These are phyloP conservation scores for Prinia subflava DNA, from an alignment of 2,113 vertebrate species.

Conservation along the genomic window DNA sequence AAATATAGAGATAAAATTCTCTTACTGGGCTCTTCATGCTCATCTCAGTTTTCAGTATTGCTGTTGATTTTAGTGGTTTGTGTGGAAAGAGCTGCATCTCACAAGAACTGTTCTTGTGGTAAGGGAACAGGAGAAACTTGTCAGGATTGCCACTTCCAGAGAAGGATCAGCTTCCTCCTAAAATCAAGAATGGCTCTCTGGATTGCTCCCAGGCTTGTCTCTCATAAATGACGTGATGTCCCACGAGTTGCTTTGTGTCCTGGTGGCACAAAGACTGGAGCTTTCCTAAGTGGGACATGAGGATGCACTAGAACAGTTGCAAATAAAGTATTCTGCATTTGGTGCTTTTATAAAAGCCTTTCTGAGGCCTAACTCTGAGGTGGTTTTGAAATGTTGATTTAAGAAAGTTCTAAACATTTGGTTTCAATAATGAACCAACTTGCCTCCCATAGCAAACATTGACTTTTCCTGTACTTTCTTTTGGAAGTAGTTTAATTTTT, in stretches of 20 bases:
- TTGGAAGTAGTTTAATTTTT: not conserved
- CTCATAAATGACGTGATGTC: rapidly evolving
- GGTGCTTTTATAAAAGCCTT: not conserved
- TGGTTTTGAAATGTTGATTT: not conserved
- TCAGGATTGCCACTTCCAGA: not conserved
- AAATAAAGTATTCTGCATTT: not conserved
- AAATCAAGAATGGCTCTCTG: not conserved
- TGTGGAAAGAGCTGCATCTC: not conserved
- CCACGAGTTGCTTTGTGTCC: not conserved
- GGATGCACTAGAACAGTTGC: not conserved
- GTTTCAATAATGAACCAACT: not conserved
- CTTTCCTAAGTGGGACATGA: not conserved
- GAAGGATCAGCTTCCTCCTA: not conserved
- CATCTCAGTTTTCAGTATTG: not conserved
- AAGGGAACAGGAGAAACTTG: not conserved
- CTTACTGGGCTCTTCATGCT: not conserved
- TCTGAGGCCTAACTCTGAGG: not conserved
- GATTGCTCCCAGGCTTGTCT: not conserved
- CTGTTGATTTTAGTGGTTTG: not conserved
- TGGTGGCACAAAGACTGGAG: not conserved
- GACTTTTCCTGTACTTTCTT: not conserved
- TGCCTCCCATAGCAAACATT: not conserved
- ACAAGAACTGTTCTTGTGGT: not conserved
- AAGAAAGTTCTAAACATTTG: not conserved
- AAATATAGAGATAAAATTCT: not conserved